phyloP scores from a whole-genome alignment of 2,113 vertebrate genomes.

The Fulica atra region DNA sequence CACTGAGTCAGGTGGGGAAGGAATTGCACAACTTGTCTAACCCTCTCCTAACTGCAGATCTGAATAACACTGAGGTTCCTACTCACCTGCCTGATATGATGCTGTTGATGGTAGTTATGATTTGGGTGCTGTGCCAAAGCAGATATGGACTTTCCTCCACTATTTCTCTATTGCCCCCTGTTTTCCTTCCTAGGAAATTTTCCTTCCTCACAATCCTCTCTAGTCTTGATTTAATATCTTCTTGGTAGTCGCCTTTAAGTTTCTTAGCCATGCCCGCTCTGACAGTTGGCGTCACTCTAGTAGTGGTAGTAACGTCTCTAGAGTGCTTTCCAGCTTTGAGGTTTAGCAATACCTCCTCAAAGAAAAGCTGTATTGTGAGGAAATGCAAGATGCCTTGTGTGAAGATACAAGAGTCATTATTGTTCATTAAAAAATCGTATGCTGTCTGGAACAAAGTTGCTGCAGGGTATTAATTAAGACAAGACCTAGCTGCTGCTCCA shows the following conservation, averaged over 20 bases:
- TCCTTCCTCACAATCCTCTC: not conserved
- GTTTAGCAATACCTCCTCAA: constrained; percentile 10
- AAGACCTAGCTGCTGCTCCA: constrained; percentile 9
- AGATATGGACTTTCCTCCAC: not conserved
- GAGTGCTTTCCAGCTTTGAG: not conserved
- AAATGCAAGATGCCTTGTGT: not conserved
- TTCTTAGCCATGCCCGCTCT: not conserved
- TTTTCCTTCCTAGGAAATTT: not conserved
- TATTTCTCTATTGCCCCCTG: not conserved
- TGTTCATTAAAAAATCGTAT: constrained; percentile 7
- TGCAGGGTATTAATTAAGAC: not conserved
- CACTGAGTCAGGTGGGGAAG: not conserved
- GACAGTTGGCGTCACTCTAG: not conserved
- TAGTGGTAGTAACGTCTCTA: not conserved
- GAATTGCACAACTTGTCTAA: not conserved
- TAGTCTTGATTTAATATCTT: not conserved
- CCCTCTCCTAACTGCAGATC: not conserved
- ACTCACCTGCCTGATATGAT: not conserved
- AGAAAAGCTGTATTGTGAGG: not conserved
- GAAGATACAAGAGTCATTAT: not conserved
- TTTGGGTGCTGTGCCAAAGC: not conserved
- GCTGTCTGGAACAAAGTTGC: constrained; percentile 29
- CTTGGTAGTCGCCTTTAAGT: not conserved
- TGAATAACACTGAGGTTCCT: not conserved
- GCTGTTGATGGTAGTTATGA: not conserved